Conservation (phyloP, 2,888 invertebrate species). For the Volucella inanis region DNA sequence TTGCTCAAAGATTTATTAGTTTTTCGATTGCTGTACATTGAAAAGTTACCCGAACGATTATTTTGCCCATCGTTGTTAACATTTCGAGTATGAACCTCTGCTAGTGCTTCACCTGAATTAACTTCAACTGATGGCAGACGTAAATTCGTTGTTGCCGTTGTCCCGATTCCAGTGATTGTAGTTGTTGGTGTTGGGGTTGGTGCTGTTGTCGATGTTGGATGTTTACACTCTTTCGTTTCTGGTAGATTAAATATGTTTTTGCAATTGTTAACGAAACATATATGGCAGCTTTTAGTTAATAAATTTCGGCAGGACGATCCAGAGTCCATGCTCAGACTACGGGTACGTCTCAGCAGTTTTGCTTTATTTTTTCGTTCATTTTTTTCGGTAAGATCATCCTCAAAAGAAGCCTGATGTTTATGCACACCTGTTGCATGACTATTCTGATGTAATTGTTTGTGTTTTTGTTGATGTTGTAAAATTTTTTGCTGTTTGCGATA, state of each 20-base stretch:
- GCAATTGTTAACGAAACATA: slow-evolving; percentile 83
- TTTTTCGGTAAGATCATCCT: slow-evolving; percentile 69
- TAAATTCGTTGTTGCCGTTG: slow-evolving; percentile 46
- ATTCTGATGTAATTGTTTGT: slow-evolving; percentile 44
- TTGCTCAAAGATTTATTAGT: slow-evolving; percentile 77
- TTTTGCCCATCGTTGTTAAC: slow-evolving; percentile 55
- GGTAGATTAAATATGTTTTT: slow-evolving; percentile 82
- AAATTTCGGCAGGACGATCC: slow-evolving; percentile 79
- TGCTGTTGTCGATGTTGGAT: slow-evolving; percentile 61
- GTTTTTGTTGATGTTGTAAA: slow-evolving; percentile 66
- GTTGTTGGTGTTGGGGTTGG: slow-evolving; percentile 24
- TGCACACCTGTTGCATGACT: slow-evolving; percentile 39
- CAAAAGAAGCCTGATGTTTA: slow-evolving; percentile 75
- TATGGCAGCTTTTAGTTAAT: slow-evolving; percentile 81
- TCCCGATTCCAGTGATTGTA: slow-evolving; percentile 31
- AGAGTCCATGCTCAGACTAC: slow-evolving; percentile 83
- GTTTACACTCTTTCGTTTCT: slow-evolving; percentile 75
- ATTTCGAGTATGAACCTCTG: slow-evolving; percentile 56
- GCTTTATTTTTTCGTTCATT: slow-evolving; percentile 76
- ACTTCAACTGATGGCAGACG: slow-evolving; percentile 59
- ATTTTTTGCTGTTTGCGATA: slow-evolving; percentile 75
- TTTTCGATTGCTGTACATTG: slow-evolving; percentile 74
- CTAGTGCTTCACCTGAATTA: slow-evolving; percentile 21
- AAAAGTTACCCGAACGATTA: slow-evolving; percentile 48
- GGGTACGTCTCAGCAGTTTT: slow-evolving; percentile 80